Base-by-base conservation (phyloP, 2,888 invertebrate genomes). In the Boloria euphrosyne region DNA sequence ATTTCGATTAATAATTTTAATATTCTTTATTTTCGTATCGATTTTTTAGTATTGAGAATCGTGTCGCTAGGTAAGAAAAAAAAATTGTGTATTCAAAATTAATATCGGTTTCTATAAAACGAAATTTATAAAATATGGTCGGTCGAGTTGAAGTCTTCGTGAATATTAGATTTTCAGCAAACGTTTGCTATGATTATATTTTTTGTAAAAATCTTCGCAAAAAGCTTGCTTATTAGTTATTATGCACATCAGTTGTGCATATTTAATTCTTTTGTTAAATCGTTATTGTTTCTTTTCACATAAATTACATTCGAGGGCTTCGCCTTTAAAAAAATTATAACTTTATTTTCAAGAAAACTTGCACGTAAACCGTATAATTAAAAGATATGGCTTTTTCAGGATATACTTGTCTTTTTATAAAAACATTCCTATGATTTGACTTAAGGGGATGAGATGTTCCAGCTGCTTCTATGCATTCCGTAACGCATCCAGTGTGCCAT, bases 71-170 rank as follows among this genome's bases (percentile, higher is more conserved):
- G 2, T 18, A 3, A 54, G 54, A 18, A 43, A 16, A 16, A 43
- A 18, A 43, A 43, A 7, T 54, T 54, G 43, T 53, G 31, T 54
- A 17, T 54, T 38, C 17, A 6, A 14, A 43, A 14, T 38, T 17
- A 18, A 43, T 27, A 43, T 18, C 38, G 54, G 38, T 54, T 54
- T 43, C 38, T 54, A 17, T 17, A 13, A 54, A 54, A 54, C 13
- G 38, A 54, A 54, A 54, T 43, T 14, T 18, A 17, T 17, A 43
- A 14, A 55, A 43, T 14, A 18, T 14, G 14, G 14, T 43, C 14
- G 55, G 18, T 14, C 43, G 18, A 18, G 55, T 55, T 55, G 43
- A 44, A 44, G 18, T 43, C 14, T 53, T 16, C 31, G 38, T 27
- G 52, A 52, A 31, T 6, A 27, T 22, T 31, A 3, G 2, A n/a